Conservation (phyloP, 2,888 invertebrate species). For the Phaedon cochleariae region DNA sequence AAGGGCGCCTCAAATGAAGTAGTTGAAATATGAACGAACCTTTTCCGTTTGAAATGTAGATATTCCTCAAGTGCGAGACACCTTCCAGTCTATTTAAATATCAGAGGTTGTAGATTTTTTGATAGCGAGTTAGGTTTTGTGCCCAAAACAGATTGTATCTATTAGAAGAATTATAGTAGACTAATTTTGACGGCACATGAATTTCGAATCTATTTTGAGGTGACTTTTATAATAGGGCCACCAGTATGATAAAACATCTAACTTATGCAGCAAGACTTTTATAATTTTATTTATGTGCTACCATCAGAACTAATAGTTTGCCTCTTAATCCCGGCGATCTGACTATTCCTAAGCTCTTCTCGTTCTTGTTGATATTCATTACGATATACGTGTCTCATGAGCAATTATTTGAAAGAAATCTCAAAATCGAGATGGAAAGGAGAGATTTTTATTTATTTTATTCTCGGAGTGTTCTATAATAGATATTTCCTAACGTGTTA, state of each 20-base stretch:
- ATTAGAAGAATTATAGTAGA: conserved; percentile 51
- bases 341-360: neutral
- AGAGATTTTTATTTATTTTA: no score
- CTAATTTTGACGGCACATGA: conserved; percentile 46
- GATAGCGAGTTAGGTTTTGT: conserved; percentile 48
- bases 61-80: neutral
- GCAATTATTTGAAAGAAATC: no score
- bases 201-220: conserved; percentile 39
- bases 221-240: conserved; percentile 28
- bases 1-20: conserved; percentile 8
- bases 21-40: conserved; percentile 12
- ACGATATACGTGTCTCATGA: neutral
- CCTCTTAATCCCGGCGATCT: neutral
- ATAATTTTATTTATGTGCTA: conserved; percentile 40
- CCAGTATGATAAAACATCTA: conserved; percentile 40
- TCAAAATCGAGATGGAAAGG: no score
- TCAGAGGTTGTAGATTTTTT: conserved; percentile 30
- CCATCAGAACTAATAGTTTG: conserved; percentile 8
- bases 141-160: conserved; percentile 49
- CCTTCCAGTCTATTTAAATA: conserved; percentile 28
- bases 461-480: no score
- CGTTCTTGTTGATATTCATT: neutral
- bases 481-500: no score
- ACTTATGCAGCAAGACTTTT: conserved; percentile 40
- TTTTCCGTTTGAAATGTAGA: neutral